Evolutionary conservation across 1,140 invertebrate species (phyloP).

Genomic region (Asbolus verrucosus): DNA sequence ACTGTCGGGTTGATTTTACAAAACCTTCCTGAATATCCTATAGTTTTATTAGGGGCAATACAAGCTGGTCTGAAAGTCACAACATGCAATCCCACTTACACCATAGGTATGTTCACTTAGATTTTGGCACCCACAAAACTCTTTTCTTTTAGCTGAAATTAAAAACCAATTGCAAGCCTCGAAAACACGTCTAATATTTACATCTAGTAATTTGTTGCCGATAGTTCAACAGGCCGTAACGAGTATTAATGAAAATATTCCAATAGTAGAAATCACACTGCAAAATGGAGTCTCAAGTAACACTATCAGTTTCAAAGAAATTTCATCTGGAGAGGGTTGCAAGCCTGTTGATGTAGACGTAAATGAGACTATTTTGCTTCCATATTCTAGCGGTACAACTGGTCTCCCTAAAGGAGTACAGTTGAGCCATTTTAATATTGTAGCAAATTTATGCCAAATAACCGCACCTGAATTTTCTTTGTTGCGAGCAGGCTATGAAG

Average conservation of each 20-base stretch:
- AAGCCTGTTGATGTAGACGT: constrained; percentile 61
- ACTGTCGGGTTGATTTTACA: constrained; percentile 70
- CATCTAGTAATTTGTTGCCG: constrained; percentile 68
- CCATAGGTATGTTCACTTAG: constrained; percentile 72
- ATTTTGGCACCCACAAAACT: neutral
- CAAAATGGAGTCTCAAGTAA: constrained; percentile 54
- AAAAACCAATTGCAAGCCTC: constrained; percentile 74
- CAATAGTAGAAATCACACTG: constrained; percentile 61
- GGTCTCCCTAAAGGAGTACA: constrained; percentile 90
- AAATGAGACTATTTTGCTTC: constrained; percentile 69
- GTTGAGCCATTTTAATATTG: constrained; percentile 76
- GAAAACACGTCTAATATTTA: constrained; percentile 75
- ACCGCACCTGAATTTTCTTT: constrained; percentile 11
- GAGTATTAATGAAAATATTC: no score
- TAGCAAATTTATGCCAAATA: constrained; percentile 66
- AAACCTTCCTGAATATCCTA: constrained; percentile 80
- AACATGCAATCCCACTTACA: constrained; percentile 85
- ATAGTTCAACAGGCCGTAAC: constrained; percentile 66
- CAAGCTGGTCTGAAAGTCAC: constrained; percentile 78
- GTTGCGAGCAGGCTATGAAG: neutral
- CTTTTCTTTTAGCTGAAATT: constrained; percentile 64
- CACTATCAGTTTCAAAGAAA: constrained; percentile 69
- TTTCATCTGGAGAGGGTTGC: constrained; percentile 62
- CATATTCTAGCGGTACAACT: constrained; percentile 87
- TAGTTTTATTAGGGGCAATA: constrained; percentile 74